Evolutionary conservation across 1,140 invertebrate genomes (phyloP), one percentile per base, ranked within the genome.

Genomic region (Laupala kohalensis): DNA sequence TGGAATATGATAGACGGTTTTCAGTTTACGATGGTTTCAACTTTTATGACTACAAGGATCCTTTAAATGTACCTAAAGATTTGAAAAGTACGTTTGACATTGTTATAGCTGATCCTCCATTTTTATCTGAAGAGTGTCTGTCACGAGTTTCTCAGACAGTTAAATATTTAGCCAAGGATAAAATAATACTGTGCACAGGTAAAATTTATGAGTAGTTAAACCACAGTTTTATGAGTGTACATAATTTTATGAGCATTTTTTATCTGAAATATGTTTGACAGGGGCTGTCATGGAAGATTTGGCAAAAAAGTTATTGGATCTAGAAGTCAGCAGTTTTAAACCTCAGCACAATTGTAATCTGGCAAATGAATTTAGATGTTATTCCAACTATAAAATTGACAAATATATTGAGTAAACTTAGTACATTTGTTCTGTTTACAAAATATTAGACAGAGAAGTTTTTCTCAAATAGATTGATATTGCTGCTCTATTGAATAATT

Each of bases 101-200:
- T 23, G 90, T 98, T 3, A 84, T 98, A 70, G 93, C 90, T 0
- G 96, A 98, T 84, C 96, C 96, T 13, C 96, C 96, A 13, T 98
- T 97, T 82, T 81, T 98, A 6, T 92, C 94, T 0, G 90, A 95
- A 75, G 95, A 98, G 81, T 98, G 96, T 83, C 84, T 97, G 23
- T 86, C 86, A 3, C 97, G 97, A 83, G 90, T 88, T 26, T 86
- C 92, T 0, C 79, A 86, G 63, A 95, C 95, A 0, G 87, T 97
- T 5, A 89, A 89, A 74, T 87, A 86, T 75, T 77, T 98, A 64
- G 79, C 87, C 0, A 93, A 92, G 78, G 83, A 87, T 5, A 93
- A 95, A 78, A 87, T 97, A 65, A 85, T 98, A 29, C 80, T 98
- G 0, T 97, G 95, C 77, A 97, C 96, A 75, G 95, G 95, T 90